Evolutionary conservation across 2,113 vertebrate genomes (phyloP).

Genomic region (Stigmatopora argus): DNA sequence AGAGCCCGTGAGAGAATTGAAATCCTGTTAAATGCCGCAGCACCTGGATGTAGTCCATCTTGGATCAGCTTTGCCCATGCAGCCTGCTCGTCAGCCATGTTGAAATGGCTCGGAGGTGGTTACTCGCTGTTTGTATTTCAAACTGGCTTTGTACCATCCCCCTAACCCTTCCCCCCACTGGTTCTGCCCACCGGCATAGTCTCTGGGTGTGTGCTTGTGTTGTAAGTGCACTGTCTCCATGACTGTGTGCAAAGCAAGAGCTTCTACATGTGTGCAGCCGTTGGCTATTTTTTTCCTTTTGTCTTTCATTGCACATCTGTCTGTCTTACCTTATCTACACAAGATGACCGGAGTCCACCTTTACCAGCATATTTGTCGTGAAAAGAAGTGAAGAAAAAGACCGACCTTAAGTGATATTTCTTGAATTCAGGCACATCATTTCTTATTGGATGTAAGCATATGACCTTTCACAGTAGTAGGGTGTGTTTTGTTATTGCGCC

Average conservation of each 20-base stretch:
- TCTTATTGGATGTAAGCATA: slow-evolving; percentile 37
- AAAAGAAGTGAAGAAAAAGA: not conserved
- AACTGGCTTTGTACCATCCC: slow-evolving; percentile 66
- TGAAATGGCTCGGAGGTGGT: slow-evolving; percentile 59
- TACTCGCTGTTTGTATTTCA: slow-evolving; percentile 64
- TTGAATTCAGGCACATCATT: slow-evolving; percentile 15
- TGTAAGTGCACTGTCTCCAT: slow-evolving; percentile 38
- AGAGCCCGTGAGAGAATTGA: slow-evolving; percentile 3
- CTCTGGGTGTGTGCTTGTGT: slow-evolving; percentile 36
- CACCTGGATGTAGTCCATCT: slow-evolving; percentile 12
- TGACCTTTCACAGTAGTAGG: slow-evolving; percentile 57
- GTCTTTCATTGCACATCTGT: slow-evolving; percentile 18
- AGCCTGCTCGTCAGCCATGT: slow-evolving; percentile 48
- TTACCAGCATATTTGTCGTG: slow-evolving; percentile 5
- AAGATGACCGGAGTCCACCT: not conserved
- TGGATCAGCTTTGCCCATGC: slow-evolving; percentile 33
- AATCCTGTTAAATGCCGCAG: slow-evolving; percentile 19
- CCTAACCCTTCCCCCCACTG: slow-evolving; percentile 55
- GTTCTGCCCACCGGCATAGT: slow-evolving; percentile 54
- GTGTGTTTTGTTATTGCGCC: slow-evolving; percentile 66
- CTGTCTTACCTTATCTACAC: slow-evolving; percentile 8
- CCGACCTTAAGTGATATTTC: slow-evolving; percentile 1
- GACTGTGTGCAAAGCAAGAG: slow-evolving; percentile 9
- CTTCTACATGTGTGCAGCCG: slow-evolving; percentile 31
- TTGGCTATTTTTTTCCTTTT: slow-evolving; percentile 24